phyloP scores from a whole-genome alignment of 1,140 invertebrate species.

The Nebria ingens region DNA sequence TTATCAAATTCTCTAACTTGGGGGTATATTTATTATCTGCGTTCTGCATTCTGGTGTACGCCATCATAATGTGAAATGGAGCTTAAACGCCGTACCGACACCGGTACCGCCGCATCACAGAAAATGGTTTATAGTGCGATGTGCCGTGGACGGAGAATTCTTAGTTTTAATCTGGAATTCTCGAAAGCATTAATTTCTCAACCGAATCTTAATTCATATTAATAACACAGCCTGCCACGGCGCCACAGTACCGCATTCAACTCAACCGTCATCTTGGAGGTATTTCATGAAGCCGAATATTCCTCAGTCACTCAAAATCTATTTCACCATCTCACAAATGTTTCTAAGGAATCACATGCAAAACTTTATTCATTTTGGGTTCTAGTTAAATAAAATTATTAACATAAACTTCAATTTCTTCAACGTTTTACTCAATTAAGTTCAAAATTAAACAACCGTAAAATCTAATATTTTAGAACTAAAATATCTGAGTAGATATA shows the following conservation, averaged over 20 bases:
- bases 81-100: background rate
- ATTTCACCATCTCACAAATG: too few relatives aligned
- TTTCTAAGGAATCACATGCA: too few relatives aligned
- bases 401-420: too few relatives aligned
- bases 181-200: constrained; percentile 6
- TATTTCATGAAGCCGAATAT: background rate
- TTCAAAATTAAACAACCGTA: too few relatives aligned
- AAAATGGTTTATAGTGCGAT: background rate
- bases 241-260: too few relatives aligned
- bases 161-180: constrained; percentile 5
- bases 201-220: constrained; percentile 9
- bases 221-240: constrained; percentile 4
- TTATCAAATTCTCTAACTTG: background rate
- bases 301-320: background rate
- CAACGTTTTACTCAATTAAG: too few relatives aligned
- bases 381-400: too few relatives aligned
- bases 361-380: too few relatives aligned
- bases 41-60: background rate
- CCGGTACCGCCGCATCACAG: background rate
- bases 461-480: too few relatives aligned
- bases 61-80: background rate
- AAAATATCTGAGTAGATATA: too few relatives aligned
- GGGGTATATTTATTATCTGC: background rate
- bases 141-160: background rate
- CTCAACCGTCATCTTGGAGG: background rate